A percentile compares a stretch with the other conserved stretches of the same genome.
Evolutionary conservation across 1,140 invertebrate species (phyloP).

Genomic region (Scaptomyza pallida): DNA sequence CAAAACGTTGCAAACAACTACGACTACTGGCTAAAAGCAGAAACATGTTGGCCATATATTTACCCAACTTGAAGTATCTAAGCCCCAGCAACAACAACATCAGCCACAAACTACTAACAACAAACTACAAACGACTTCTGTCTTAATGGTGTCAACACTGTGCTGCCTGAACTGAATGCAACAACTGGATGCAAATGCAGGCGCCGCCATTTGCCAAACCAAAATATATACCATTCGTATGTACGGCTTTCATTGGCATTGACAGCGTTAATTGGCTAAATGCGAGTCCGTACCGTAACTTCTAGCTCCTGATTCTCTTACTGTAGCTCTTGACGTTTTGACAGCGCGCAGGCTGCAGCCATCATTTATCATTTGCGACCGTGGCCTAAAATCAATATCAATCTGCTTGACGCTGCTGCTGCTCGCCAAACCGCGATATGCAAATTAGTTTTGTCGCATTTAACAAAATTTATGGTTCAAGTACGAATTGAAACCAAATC

Average conservation of each 20-base stretch:
- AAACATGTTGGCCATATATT: slow-evolving; percentile 30
- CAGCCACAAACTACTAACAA: not conserved
- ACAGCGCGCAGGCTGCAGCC: slow-evolving; percentile 51
- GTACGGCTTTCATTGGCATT: slow-evolving; percentile 71
- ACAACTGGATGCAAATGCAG: slow-evolving; percentile 6
- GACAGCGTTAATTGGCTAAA: slow-evolving; percentile 63
- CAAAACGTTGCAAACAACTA: slow-evolving; percentile 5
- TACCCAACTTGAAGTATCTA: not conserved
- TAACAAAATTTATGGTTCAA: slow-evolving; percentile 5
- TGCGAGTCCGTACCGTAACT: slow-evolving; percentile 17
- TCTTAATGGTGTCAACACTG: slow-evolving; percentile 63
- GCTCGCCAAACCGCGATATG: not conserved
- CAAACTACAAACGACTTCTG: not conserved
- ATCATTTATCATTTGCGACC: slow-evolving; percentile 60
- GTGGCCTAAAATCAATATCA: slow-evolving; percentile 49
- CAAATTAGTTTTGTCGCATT: not conserved
- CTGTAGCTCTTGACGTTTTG: slow-evolving; percentile 23
- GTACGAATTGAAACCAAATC: not conserved
- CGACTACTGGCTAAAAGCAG: slow-evolving; percentile 26
- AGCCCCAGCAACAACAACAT: too few relatives aligned
- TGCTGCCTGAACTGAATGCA: slow-evolving; percentile 34
- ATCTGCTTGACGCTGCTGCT: too few relatives aligned
- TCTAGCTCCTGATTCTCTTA: not conserved
- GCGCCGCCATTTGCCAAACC: slow-evolving; percentile 27
- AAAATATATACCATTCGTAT: slow-evolving; percentile 29